Conservation (phyloP, 23 tunicate genomes). For the Aplidium turbinatum region DNA sequence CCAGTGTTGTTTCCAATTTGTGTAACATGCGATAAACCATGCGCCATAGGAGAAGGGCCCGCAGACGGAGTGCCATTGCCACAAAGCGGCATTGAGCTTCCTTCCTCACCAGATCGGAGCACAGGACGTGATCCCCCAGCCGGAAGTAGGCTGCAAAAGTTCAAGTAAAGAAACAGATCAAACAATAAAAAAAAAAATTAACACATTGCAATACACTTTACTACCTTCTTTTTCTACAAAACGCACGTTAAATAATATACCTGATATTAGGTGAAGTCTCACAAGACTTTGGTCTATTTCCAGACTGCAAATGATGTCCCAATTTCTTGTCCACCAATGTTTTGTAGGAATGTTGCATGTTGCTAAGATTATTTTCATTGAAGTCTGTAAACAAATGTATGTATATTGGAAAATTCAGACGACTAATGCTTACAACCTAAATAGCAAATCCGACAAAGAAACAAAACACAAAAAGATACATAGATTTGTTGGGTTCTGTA, state of each 20-base stretch:
- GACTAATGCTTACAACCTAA: too few relatives aligned
- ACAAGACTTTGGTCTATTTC: conserved; percentile 81
- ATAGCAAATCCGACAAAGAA: too few relatives aligned
- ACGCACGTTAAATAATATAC: too few relatives aligned
- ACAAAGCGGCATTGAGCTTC: too few relatives aligned
- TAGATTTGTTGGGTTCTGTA: too few relatives aligned
- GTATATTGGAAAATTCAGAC: too few relatives aligned
- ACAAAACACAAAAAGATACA: too few relatives aligned
- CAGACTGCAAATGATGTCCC: conserved; percentile 38
- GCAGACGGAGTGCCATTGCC: conserved; percentile 6
- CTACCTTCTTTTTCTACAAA: too few relatives aligned
- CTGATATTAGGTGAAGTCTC: conserved; percentile 55
- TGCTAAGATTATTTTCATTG: conserved; percentile 30
- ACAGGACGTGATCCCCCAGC: conserved; percentile 20
- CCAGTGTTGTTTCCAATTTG: conserved; percentile 93
- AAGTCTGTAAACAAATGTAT: neutral
- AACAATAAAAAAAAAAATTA: too few relatives aligned
- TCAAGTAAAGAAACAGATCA: too few relatives aligned
- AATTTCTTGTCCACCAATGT: conserved; percentile 43
- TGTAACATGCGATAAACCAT: conserved; percentile 61
- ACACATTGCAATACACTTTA: too few relatives aligned
- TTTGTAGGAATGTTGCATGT: conserved; percentile 41
- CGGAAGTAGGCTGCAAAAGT: conserved; percentile 15
- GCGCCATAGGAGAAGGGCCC: conserved; percentile 13
- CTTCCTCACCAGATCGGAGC: conserved; percentile 20